Percentiles rank a stretch among this genome's conserved stretches.
These are phyloP conservation scores for Diploptera punctata DNA, from an alignment of 2,888 invertebrate genomes.

Conservation along the genomic window DNA sequence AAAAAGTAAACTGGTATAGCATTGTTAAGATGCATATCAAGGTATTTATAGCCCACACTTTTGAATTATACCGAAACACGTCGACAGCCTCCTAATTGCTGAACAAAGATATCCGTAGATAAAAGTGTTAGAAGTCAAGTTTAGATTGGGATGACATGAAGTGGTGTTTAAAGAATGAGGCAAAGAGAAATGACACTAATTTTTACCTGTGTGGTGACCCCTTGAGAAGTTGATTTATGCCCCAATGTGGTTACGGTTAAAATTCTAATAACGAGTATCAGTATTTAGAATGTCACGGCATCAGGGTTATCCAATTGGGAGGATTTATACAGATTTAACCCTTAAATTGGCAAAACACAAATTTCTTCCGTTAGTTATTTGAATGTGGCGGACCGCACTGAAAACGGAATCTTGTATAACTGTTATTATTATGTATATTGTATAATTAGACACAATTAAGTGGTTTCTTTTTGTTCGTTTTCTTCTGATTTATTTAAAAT, in stretches of 20 bases:
- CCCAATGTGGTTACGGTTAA: not conserved
- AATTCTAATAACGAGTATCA: not conserved
- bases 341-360: no score
- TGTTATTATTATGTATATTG: no score
- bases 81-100: conserved; percentile 19
- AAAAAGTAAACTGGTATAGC: not conserved
- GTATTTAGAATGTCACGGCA: not conserved
- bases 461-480: no score
- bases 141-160: no score
- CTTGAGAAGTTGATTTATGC: conserved; percentile 16
- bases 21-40: conserved; percentile 12
- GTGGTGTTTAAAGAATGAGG: no score
- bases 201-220: not conserved
- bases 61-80: not conserved
- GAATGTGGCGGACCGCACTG: no score
- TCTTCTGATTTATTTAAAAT: no score
- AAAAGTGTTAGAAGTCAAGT: conserved; percentile 12
- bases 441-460: no score
- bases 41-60: not conserved
- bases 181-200: no score
- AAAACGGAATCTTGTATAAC: no score
- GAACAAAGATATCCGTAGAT: conserved; percentile 19
- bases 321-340: no score
- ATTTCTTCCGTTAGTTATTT: no score
- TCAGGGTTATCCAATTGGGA: not conserved